Evolutionary conservation across 2,888 invertebrate genomes (phyloP).

Genomic region (Chymomyza caudatula): DNA sequence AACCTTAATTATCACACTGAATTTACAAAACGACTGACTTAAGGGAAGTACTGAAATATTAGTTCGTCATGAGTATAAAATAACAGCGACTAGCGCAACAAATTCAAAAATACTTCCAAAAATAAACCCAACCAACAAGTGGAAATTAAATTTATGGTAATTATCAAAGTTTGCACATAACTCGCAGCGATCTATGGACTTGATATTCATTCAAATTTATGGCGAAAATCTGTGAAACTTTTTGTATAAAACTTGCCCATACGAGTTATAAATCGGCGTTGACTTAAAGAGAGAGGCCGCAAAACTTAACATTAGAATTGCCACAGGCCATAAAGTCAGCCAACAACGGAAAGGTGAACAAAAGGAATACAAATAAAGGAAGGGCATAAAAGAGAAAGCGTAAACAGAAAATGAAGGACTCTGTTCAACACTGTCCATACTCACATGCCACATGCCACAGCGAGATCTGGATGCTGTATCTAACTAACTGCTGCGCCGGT

Average conservation of each 20-base stretch:
- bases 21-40: too few species aligned
- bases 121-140: not conserved
- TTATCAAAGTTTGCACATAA: not conserved
- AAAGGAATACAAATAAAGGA: not conserved
- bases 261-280: not conserved
- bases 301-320: constrained; percentile 28
- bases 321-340: constrained; percentile 53
- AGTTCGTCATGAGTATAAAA: too few species aligned
- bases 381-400: not conserved
- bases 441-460: constrained; percentile 6
- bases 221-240: not conserved
- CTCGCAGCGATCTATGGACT: not conserved
- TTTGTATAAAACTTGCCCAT: not conserved
- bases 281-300: not conserved
- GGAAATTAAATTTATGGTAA: not conserved
- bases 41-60: too few species aligned
- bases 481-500: not conserved
- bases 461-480: not conserved
- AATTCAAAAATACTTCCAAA: not conserved
- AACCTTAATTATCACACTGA: too few species aligned
- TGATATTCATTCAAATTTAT: not conserved
- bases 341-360: constrained; percentile 27
- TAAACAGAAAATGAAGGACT: too few species aligned
- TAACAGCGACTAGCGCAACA: too few species aligned
- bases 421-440: too few species aligned